Conservation (phyloP, 2,113 vertebrate species). For the Piaya cayana region DNA sequence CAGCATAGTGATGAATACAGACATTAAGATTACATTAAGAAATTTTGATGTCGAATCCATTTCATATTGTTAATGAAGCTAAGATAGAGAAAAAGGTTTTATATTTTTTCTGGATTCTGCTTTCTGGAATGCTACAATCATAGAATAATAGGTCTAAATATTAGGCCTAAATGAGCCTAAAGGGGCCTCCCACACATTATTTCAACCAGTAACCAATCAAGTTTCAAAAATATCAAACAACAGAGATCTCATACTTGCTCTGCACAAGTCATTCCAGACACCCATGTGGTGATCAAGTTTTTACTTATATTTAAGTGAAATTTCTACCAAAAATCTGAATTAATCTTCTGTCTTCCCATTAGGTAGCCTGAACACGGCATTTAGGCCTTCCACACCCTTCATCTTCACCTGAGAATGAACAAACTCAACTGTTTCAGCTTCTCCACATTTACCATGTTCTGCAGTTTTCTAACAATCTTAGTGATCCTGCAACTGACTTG, state of each 20-base stretch:
- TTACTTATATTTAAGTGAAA: background rate
- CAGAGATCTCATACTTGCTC: background rate
- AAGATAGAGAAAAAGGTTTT: background rate
- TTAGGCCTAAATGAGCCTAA: background rate
- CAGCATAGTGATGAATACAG: background rate
- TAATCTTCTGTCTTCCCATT: background rate
- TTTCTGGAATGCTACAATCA: background rate
- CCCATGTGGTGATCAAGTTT: rapidly evolving
- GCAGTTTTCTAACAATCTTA: background rate
- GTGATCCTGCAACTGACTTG: background rate
- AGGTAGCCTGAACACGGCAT: background rate
- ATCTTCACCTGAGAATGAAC: background rate
- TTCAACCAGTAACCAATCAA: background rate
- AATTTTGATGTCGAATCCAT: background rate
- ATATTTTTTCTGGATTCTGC: background rate
- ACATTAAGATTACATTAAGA: background rate
- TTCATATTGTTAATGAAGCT: background rate
- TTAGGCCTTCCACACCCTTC: rapidly evolving
- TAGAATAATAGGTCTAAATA: background rate
- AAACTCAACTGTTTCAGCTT: background rate
- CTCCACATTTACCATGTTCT: rapidly evolving
- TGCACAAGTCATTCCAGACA: background rate
- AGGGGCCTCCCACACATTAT: background rate
- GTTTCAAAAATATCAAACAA: background rate
- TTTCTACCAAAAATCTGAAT: background rate